Evolutionary conservation across 2,113 vertebrate species (phyloP).

Genomic region (Thamnaconus septentrionalis): DNA sequence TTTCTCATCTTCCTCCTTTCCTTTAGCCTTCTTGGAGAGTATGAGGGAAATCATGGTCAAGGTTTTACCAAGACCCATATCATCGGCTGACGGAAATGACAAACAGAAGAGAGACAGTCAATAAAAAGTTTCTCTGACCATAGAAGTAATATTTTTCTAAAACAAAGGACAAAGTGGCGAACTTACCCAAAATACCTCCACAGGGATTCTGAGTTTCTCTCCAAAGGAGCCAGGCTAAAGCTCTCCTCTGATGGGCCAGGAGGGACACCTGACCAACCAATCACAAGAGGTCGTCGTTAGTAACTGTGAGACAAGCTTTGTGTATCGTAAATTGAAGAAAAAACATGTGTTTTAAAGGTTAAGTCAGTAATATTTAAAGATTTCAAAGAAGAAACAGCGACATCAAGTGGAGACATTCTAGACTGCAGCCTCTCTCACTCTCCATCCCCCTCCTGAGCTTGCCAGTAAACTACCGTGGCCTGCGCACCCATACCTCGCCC

Average conservation of each 20-base stretch:
- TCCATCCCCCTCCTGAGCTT: too few relatives aligned
- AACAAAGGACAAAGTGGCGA: not conserved
- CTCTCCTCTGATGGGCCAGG: constrained; percentile 88
- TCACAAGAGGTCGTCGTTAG: constrained; percentile 8
- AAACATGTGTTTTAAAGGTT: too few relatives aligned
- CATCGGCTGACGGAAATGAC: constrained; percentile 81
- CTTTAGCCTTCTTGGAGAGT: constrained; percentile 78
- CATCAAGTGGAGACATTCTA: too few relatives aligned
- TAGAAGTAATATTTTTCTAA: not conserved
- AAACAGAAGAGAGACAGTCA: not conserved
- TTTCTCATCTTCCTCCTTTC: constrained; percentile 60
- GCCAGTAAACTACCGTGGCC: too few relatives aligned
- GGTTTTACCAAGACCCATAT: constrained; percentile 97
- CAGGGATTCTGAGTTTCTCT: constrained; percentile 88
- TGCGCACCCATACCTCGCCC: too few relatives aligned
- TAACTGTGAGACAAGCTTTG: not conserved
- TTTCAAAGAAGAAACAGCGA: too few relatives aligned
- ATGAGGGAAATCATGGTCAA: constrained; percentile 92
- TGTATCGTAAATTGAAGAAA: not conserved
- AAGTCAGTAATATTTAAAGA: too few relatives aligned
- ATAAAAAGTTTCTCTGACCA: not conserved
- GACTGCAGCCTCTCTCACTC: too few relatives aligned
- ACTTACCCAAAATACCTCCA: constrained; percentile 94
- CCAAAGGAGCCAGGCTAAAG: constrained; percentile 91
- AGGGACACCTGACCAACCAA: constrained; percentile 70